A percentile compares a stretch with the other conserved stretches of the same genome.
Conservation (phyloP, 2,888 invertebrate genomes). For the Rhagonycha lutea region DNA sequence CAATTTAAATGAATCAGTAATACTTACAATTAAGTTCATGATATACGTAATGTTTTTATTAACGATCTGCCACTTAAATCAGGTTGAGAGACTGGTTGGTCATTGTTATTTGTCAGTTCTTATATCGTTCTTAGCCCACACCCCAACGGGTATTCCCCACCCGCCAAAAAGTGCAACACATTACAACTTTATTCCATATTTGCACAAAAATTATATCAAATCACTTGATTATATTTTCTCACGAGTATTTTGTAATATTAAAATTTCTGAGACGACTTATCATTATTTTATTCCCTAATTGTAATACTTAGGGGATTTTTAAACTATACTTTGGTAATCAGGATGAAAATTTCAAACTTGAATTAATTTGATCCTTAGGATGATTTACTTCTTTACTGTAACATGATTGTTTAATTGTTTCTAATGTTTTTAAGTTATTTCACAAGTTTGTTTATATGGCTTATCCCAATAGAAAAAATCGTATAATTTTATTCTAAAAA, state of each 20-base stretch:
- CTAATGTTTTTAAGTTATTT: too few species aligned
- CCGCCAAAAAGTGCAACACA: slow-evolving; percentile 22
- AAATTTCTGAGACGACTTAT: too few species aligned
- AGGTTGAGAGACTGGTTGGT: slow-evolving; percentile 28
- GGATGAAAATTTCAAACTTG: not conserved
- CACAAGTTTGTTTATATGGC: too few species aligned
- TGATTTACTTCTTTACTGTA: too few species aligned
- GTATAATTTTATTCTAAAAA: too few species aligned
- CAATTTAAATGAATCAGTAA: not conserved
- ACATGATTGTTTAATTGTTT: too few species aligned
- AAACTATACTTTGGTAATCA: not conserved
- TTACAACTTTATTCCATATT: not conserved
- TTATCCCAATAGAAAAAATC: too few species aligned
- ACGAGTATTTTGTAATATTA: too few species aligned
- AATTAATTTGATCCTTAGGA: too few species aligned
- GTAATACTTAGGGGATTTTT: not conserved
- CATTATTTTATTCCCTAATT: not conserved
- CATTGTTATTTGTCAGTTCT: slow-evolving; percentile 32
- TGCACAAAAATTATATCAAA: not conserved
- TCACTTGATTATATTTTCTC: not conserved
- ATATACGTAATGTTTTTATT: slow-evolving; percentile 15
- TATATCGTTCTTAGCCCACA: slow-evolving; percentile 30
- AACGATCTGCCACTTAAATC: slow-evolving; percentile 28
- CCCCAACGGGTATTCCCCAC: slow-evolving; percentile 31
- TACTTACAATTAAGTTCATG: slow-evolving; percentile 28